phyloP scores from a whole-genome alignment of 2,888 invertebrate genomes.

The Polyommatus icarus region DNA sequence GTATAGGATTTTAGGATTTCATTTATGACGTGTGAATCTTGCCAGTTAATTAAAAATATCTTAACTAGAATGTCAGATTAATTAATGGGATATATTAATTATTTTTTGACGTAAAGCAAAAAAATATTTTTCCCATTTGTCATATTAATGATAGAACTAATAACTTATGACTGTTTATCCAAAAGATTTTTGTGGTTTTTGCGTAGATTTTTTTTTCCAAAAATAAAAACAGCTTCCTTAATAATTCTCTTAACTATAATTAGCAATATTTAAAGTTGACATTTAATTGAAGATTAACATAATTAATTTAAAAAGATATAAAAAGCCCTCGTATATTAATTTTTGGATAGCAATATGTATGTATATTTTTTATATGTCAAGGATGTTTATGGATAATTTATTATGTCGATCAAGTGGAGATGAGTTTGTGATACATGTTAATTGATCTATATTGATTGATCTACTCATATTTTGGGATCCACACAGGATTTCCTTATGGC shows the following conservation, averaged over 20 bases:
- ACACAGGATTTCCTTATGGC: background rate
- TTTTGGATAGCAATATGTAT: background rate
- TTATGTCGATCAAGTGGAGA: background rate
- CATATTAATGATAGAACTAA: background rate
- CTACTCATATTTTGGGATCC: conserved; percentile 2
- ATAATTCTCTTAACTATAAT: background rate
- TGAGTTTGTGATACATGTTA: background rate
- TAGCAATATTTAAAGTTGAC: conserved; percentile 26
- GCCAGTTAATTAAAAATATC: background rate
- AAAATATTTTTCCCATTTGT: background rate
- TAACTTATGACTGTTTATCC: background rate
- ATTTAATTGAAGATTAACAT: conserved; percentile 31
- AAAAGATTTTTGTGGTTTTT: background rate
- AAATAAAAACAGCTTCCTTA: background rate
- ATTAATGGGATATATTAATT: background rate
- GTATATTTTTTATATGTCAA: conserved; percentile 13
- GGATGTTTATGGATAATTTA: conserved; percentile 21
- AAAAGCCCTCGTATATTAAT: conserved; percentile 8
- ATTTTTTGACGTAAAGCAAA: background rate
- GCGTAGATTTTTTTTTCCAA: background rate
- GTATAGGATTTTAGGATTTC: background rate
- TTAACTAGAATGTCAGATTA: background rate
- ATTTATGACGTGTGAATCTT: background rate
- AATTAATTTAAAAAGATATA: conserved; percentile 26
- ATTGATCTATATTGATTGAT: background rate